Evolutionary conservation across 2,888 invertebrate genomes (phyloP).

Genomic region (Scrobipalpa costella): DNA sequence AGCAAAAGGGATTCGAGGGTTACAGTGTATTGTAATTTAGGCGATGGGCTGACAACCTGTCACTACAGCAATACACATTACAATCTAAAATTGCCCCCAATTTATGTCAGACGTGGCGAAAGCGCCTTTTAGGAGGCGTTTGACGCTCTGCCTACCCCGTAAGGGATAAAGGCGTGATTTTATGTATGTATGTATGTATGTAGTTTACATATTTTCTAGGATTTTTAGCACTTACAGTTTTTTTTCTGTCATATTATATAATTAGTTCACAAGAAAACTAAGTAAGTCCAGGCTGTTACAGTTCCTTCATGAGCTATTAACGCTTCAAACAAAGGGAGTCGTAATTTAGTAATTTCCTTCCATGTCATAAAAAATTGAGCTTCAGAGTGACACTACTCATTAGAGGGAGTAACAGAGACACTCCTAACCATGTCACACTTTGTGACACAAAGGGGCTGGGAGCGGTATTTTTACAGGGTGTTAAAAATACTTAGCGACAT

Average conservation of each 20-base stretch:
- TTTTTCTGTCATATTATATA: background rate
- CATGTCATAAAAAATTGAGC: slow-evolving; percentile 35
- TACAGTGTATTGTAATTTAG: no score
- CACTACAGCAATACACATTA: no score
- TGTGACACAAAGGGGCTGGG: slow-evolving; percentile 47
- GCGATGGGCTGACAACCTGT: no score
- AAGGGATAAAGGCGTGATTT: no score
- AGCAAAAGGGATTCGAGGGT: no score
- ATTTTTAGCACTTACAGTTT: no score
- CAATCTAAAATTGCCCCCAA: no score
- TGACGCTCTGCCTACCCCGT: no score
- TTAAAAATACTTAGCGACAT: background rate
- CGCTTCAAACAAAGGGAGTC: slow-evolving; percentile 41
- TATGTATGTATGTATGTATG: no score
- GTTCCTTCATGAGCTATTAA: slow-evolving; percentile 33
- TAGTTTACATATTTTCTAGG: no score
- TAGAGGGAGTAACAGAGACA: slow-evolving; percentile 45
- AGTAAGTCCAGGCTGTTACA: background rate
- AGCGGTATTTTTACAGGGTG: slow-evolving; percentile 41
- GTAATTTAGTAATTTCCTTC: slow-evolving; percentile 42
- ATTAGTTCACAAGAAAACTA: background rate
- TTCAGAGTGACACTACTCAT: slow-evolving; percentile 49
- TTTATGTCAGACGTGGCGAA: no score
- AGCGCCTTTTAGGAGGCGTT: no score
- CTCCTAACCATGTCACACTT: slow-evolving; percentile 39